Conservation (phyloP, 2,797 vertebrate genomes). For the Hylomyscus alleni region DNA sequence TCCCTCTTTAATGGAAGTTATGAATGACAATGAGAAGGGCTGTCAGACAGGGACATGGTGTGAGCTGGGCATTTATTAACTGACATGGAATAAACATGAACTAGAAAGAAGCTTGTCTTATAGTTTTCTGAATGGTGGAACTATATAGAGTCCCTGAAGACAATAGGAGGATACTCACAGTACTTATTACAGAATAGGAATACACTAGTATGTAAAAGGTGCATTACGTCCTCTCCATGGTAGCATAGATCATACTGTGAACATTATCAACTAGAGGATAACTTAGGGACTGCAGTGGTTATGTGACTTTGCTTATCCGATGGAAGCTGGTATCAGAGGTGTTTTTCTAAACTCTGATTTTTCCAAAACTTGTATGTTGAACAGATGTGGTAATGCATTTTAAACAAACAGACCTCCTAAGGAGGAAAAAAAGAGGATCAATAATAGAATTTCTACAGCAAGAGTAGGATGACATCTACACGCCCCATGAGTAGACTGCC, state of each 20-base stretch:
- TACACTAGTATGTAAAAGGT: not conserved
- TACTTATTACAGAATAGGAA: not conserved
- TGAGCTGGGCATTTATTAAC: not conserved
- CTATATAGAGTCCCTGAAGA: not conserved
- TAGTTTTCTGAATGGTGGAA: not conserved
- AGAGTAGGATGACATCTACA: not conserved
- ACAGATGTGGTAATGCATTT: not conserved
- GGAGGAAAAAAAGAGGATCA: not conserved
- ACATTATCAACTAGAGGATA: not conserved
- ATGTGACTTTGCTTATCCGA: not conserved
- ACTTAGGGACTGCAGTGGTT: not conserved
- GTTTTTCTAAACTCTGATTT: not conserved
- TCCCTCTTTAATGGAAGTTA: not conserved
- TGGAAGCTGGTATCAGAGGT: not conserved
- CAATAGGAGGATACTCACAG: not conserved
- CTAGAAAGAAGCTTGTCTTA: not conserved
- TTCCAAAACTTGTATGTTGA: slow-evolving; percentile 23
- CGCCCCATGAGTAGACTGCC: no score
- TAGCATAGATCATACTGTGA: not conserved
- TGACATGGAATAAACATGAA: not conserved
- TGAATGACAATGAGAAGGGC: not conserved
- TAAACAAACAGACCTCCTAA: not conserved
- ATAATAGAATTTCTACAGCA: not conserved
- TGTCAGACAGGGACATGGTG: not conserved
- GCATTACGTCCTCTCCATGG: not conserved